A percentile compares a stretch with the other conserved stretches of the same genome.
These are phyloP conservation scores for Microtus richardsoni DNA, from an alignment of 2,113 vertebrate genomes.

Conservation along the genomic window DNA sequence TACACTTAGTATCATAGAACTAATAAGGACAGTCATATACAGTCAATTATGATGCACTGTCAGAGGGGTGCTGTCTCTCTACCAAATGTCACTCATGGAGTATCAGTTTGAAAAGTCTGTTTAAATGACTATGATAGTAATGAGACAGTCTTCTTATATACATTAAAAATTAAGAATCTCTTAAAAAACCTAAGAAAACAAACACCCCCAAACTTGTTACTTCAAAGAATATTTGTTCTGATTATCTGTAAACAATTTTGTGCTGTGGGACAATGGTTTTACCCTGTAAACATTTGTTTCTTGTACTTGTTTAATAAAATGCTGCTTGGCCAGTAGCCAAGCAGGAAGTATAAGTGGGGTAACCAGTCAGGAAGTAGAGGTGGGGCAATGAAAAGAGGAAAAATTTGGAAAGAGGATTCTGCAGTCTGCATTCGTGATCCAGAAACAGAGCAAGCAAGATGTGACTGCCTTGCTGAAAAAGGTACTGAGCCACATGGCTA, in stretches of 20 bases:
- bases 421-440: too few species aligned
- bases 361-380: too few species aligned
- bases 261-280: too few species aligned
- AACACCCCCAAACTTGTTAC: not conserved
- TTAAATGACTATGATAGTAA: not conserved
- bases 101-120: not conserved
- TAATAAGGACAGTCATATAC: not conserved
- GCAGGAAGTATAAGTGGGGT: too few species aligned
- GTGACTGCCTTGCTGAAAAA: too few species aligned
- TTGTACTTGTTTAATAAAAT: too few species aligned
- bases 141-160: not conserved
- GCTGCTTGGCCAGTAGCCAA: too few species aligned
- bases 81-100: not conserved
- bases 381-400: too few species aligned
- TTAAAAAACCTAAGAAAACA: not conserved
- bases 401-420: too few species aligned
- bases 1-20: not conserved
- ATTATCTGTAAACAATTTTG: not conserved
- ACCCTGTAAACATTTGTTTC: too few species aligned
- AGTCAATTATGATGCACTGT: not conserved
- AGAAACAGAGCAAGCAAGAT: too few species aligned
- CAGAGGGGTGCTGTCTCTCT: not conserved
- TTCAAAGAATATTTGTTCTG: not conserved
- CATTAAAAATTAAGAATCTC: not conserved
- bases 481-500: too few species aligned